Base-by-base conservation (phyloP, 1,140 invertebrate genomes). In the Drosophila kepulauana region DNA sequence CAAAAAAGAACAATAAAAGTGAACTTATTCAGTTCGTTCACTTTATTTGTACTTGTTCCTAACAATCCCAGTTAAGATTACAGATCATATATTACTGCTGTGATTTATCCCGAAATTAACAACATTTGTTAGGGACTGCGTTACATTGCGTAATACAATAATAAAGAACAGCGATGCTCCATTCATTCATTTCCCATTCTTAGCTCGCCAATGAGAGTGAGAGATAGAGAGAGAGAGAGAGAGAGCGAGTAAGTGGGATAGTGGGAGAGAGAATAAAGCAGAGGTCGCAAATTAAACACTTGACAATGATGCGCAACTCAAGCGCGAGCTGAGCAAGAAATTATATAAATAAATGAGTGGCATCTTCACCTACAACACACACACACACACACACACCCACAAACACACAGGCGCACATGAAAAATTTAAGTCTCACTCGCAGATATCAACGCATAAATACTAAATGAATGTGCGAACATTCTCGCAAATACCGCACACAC, bases 381-480 rank as follows among this genome's bases (percentile, higher is more conserved):
- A 57, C 15, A 48, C 15, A 52, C 59, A 56, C 16, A 45, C 38
- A 46, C 38, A 46, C 41, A 41, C 59, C 56, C 49, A 46, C 15
- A 46, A n/a, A 52, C 30, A 41, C 11, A 20, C 13, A 38, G 11
- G 51, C 20, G 71, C 79, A 64, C 57, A 73, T 78, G 63, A 65
- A 72, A 88, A 88, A 88, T 87, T 88, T 73, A 87, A 88, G 70
- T 78, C 84, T 87, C 69, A 80, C 72, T 82, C 77, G 68, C 80
- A 88, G 84, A 88, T 87, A 88, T 87, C 84, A 87, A 88, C 84
- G 77, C 80, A 88, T 88, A 87, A 87, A 87, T 87, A 87, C 71
- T 82, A 82, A 78, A 87, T 88, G 80, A 78, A 70, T 71, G 46
- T 59, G 70, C 51, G 48, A 65, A 48, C 48, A 63, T 30, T 56